Conservation (phyloP, 2,888 invertebrate genomes). For the Mayetiola destructor region DNA sequence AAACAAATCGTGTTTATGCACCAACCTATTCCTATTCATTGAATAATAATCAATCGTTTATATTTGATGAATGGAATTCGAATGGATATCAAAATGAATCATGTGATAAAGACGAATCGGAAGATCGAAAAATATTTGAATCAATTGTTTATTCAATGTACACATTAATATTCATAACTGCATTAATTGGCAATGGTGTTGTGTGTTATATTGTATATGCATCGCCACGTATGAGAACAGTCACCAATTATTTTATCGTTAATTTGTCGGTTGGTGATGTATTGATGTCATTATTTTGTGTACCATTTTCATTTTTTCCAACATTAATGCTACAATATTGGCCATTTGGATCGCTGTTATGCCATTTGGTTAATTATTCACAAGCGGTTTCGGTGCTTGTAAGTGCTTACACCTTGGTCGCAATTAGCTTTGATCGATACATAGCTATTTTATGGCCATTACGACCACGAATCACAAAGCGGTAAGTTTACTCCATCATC, state of each 20-base stretch:
- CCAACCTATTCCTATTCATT: slow-evolving; percentile 9
- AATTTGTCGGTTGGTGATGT: slow-evolving; percentile 82
- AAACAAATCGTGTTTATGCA: slow-evolving; percentile 7
- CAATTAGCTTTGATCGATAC: slow-evolving; percentile 81
- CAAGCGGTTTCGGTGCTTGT: slow-evolving; percentile 70
- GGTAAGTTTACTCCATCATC: too few relatives aligned
- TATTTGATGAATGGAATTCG: not conserved
- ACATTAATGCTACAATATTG: slow-evolving; percentile 67
- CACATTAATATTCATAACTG: slow-evolving; percentile 52
- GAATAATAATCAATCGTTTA: not conserved
- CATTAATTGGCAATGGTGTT: slow-evolving; percentile 57
- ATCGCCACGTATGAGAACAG: slow-evolving; percentile 75
- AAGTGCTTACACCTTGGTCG: slow-evolving; percentile 79
- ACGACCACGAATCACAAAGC: slow-evolving; percentile 62
- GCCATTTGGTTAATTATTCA: slow-evolving; percentile 68
- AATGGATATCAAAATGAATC: slow-evolving; percentile 13
- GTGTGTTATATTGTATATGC: slow-evolving; percentile 78
- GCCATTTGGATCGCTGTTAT: slow-evolving; percentile 74
- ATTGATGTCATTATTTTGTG: slow-evolving; percentile 77
- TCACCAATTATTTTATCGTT: slow-evolving; percentile 84
- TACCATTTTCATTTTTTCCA: slow-evolving; percentile 78
- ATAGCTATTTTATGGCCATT: slow-evolving; percentile 83
- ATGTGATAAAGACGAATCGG: slow-evolving; percentile 16
- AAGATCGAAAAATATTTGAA: slow-evolving; percentile 42
- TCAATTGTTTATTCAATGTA: slow-evolving; percentile 55